Base-by-base conservation (phyloP, 30 jellyfish, hydroid and myxozoan species). In the Cassiopea andromeda region DNA sequence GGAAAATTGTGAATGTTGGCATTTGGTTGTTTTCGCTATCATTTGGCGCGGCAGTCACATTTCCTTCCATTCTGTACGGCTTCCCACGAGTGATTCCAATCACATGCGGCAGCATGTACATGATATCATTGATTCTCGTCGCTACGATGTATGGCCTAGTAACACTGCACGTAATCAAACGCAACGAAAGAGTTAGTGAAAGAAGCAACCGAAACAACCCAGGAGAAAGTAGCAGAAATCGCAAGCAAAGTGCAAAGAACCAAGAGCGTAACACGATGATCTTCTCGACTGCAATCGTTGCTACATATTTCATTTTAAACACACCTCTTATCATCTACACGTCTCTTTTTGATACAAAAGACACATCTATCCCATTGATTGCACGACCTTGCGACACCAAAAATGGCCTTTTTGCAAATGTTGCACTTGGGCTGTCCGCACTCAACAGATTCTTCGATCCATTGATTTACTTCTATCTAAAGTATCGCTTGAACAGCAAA, bases 321-420 rank as follows among this genome's bases (percentile, higher is more conserved):
- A 77, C 86, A 15, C 5, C 86, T 59, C 59, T 77, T 49, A 49
- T 48, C 48, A 10, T 77, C 44, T 47, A 77, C 75, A 4, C 86
- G 15, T 67, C 86, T 8, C 50, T 77, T 49, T 77, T 8, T 49
- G 86, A 77, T 67, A 46, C 27, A 13, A 47, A 15, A 38, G 46
- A 15, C 4, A 57, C 17, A 4, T n/a, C 50, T 6, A 61, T 15
- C 18, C 73, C 86, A 38, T 18, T 77, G n/a, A 49, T 49, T n/a
- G 86, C 86, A 0, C 86, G 73, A 13, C 48, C 86, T 2, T 77
- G 86, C 73, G 1, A 77, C 74, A 77, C 86, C 10, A 49, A 49
- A 17, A n/a, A 54, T 47, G 86, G 74, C 8, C 13, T 47, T 27
- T 16, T 77, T 47, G 73, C 86, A 9, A 48, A 77, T 27, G 7